phyloP scores from a whole-genome alignment of 2,888 invertebrate genomes.

The Heteromurus nitidus region DNA sequence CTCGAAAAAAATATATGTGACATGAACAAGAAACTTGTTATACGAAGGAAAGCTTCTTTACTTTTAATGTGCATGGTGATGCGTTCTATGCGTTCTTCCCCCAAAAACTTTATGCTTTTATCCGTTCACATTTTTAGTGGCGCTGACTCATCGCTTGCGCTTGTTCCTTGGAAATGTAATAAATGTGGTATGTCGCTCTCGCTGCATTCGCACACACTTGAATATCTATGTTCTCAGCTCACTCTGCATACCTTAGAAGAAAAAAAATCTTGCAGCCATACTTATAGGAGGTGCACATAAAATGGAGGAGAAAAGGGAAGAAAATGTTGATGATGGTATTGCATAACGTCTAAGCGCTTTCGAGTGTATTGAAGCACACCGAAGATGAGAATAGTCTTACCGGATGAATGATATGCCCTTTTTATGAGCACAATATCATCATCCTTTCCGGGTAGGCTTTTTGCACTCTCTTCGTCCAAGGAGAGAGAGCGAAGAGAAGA shows the following conservation, averaged over 20 bases:
- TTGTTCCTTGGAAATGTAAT: slow-evolving; percentile 21
- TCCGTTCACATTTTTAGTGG: slow-evolving; percentile 8
- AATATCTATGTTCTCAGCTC: background rate
- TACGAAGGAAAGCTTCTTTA: slow-evolving; percentile 7
- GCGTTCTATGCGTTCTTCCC: slow-evolving; percentile 10
- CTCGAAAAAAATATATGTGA: background rate
- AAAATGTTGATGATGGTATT: slow-evolving; percentile 29
- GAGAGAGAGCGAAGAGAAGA: slow-evolving; percentile 17
- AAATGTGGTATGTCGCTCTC: slow-evolving; percentile 26
- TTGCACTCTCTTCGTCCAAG: slow-evolving; percentile 7
- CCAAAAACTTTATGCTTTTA: no score
- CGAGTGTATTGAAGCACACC: slow-evolving; percentile 52
- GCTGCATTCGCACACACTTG: background rate
- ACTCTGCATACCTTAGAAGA: background rate
- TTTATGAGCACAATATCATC: slow-evolving; percentile 48
- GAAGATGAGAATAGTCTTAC: slow-evolving; percentile 56
- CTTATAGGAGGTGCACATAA: background rate
- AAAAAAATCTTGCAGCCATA: background rate
- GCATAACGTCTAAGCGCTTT: slow-evolving; percentile 42
- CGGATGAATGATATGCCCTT: slow-evolving; percentile 57
- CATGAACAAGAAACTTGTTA: background rate
- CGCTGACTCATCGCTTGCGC: slow-evolving; percentile 1
- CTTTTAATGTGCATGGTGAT: slow-evolving; percentile 26
- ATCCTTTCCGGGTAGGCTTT: background rate
- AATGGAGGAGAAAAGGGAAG: background rate